A percentile compares a stretch with the other conserved stretches of the same genome.
phyloP scores from a whole-genome alignment of 2,888 invertebrate species.

The Epirrhoe alternata region DNA sequence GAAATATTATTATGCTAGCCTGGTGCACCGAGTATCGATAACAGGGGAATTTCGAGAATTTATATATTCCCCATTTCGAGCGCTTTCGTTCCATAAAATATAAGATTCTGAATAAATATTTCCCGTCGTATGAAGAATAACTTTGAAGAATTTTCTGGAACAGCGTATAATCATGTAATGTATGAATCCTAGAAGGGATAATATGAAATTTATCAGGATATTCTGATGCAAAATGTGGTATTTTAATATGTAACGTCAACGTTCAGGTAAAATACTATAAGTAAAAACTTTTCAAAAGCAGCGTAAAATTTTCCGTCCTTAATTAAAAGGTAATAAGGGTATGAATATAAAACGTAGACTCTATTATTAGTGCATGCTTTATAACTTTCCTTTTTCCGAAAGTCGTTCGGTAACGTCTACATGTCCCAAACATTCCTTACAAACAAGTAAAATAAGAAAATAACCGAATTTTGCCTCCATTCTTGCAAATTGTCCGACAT shows the following conservation, averaged over 20 bases:
- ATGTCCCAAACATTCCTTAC: not conserved
- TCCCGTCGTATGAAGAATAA: not conserved
- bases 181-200: not conserved
- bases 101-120: not conserved
- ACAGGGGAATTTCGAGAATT: slow-evolving; percentile 5
- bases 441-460: not conserved
- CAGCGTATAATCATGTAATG: not conserved
- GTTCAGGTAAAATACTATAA: not conserved
- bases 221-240: not conserved
- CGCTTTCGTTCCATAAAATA: not conserved
- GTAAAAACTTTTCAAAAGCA: too few species aligned
- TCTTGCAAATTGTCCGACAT: slow-evolving; percentile 11
- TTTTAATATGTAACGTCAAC: not conserved
- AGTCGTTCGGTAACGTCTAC: not conserved
- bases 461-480: not conserved
- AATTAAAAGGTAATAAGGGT: too few species aligned
- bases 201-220: not conserved
- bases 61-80: not conserved
- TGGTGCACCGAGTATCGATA: slow-evolving; percentile 12
- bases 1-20: slow-evolving; percentile 7
- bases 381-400: not conserved
- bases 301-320: too few species aligned
- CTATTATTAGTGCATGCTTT: not conserved
- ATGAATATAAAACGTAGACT: too few species aligned
- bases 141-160: not conserved